Base-by-base conservation (phyloP, 2,797 vertebrate genomes). In the Tenualosa ilisha region DNA sequence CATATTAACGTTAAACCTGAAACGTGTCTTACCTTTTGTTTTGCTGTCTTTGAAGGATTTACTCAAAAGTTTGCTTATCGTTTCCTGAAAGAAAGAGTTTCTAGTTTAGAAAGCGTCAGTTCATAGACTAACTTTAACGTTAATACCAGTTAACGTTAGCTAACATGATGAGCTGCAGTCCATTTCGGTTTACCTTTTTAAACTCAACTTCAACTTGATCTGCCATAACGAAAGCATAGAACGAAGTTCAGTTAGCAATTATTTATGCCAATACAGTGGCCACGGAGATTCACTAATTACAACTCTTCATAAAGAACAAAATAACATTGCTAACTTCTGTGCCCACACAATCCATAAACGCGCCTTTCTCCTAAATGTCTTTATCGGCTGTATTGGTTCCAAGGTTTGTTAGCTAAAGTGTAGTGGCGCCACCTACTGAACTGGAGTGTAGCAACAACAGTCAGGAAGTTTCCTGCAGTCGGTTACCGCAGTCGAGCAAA, bases 21-120 rank as follows among this genome's bases (percentile, higher is more conserved):
- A 46, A 46, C 43, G 6, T 46, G 43, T 49, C 46, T 49, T 86
- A 96, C 96, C 46, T 94, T 88, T 95, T 1, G 93, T 95, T 92
- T 94, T 96, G 3, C 94, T 94, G 79, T 96, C 94, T 65, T 90
- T 95, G 84, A 96, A 96, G 85, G 87, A 96, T 83, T 89, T 61
- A 6, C 88, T 88, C 86, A 96, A 79, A 5, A 96, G 91, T 92
- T 95, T 96, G 61, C 84, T 84, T 5, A 95, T 86, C 0, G 93
- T 95, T 6, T 95, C 94, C 95, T 96, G 85, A 11, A 86, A 82
- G 8, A 87, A 7, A 87, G 6, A 56, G 1, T 20, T 20, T 1
- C 0, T 6, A 51, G 50, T 56, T 56, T 51, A 51, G 50, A 51
- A 51, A 51, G 7, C 8, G 50, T 51, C 50, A 6, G 46, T 51